Conservation (phyloP, 2,113 vertebrate genomes). For the Atherinomorus stipes region DNA sequence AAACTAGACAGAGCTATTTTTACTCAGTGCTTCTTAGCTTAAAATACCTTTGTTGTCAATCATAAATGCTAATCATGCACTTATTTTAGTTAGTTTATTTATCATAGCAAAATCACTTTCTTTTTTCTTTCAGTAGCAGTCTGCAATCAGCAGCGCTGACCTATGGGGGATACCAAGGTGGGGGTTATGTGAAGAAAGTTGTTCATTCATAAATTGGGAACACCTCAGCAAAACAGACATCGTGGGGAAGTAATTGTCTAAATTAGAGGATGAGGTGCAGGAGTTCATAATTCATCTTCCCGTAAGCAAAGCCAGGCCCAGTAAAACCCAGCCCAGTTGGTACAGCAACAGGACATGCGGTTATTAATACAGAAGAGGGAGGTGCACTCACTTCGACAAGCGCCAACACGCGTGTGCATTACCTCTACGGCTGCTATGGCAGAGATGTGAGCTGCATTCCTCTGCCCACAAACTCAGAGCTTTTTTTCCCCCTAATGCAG, state of each 20-base stretch:
- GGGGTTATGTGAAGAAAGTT: conserved; percentile 15
- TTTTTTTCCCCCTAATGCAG: conserved; percentile 40
- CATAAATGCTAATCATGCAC: background rate
- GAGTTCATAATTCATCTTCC: conserved; percentile 75
- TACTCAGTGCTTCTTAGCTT: conserved; percentile 22
- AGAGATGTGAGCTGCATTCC: conserved; percentile 83
- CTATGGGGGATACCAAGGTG: background rate
- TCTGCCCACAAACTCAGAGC: conserved; percentile 77
- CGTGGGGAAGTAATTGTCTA: conserved; percentile 60
- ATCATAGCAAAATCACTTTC: background rate
- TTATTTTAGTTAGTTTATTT: no score
- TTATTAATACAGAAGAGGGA: conserved; percentile 83
- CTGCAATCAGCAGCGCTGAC: conserved; percentile 21
- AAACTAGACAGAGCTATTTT: conserved; percentile 51
- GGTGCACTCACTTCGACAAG: conserved; percentile 79
- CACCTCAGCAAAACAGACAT: conserved; percentile 60
- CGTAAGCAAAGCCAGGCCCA: conserved; percentile 66
- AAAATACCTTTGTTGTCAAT: conserved; percentile 2
- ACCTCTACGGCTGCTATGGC: conserved; percentile 85
- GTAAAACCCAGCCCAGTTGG: conserved; percentile 71
- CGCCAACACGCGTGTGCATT: conserved; percentile 82
- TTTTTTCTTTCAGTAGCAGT: background rate
- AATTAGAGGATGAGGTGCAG: conserved; percentile 68
- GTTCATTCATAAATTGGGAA: conserved; percentile 41
- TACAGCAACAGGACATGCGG: conserved; percentile 76